A percentile compares a stretch with the other conserved stretches of the same genome.
Evolutionary conservation across 2,888 invertebrate species (phyloP).

Genomic region (Andrena minutula): DNA sequence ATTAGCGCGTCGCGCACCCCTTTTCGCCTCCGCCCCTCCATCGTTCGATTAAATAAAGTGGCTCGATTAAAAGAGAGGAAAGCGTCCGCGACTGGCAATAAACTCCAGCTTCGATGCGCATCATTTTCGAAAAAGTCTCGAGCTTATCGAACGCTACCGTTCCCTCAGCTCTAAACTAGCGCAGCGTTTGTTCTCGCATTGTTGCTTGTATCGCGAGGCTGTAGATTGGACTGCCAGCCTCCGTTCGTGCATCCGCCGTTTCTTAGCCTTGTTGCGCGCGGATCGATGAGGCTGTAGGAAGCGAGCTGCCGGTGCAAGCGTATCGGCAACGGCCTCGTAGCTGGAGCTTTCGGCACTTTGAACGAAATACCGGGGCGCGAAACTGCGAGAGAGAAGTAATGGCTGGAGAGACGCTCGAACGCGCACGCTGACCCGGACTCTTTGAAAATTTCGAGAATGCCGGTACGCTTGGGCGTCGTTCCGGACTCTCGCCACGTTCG

Average conservation of each 20-base stretch:
- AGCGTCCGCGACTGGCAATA: constrained; percentile 2
- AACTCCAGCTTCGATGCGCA: constrained; percentile 2
- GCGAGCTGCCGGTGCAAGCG: background rate
- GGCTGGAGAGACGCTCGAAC: constrained; percentile 48
- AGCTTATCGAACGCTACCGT: no score
- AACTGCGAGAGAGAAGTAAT: constrained; percentile 39
- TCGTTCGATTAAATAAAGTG: constrained; percentile 45
- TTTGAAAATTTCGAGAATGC: constrained; percentile 69
- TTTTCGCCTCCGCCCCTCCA: background rate
- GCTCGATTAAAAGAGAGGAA: constrained; percentile 30
- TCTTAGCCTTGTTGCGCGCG: background rate
- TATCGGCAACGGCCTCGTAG: constrained; percentile 18
- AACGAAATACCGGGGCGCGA: constrained; percentile 61
- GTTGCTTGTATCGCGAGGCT: background rate
- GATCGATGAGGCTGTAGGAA: constrained; percentile 23
- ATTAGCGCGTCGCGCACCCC: constrained; percentile 13
- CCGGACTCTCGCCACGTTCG: constrained; percentile 55
- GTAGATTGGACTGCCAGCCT: no score
- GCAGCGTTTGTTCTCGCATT: background rate
- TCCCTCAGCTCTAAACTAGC: no score
- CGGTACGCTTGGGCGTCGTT: constrained; percentile 60
- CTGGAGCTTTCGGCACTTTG: constrained; percentile 41
- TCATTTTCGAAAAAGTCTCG: no score
- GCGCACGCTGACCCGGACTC: constrained; percentile 37
- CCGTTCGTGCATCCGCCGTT: background rate